phyloP scores from a whole-genome alignment of 2,888 invertebrate species.

The Polia nebulosa region DNA sequence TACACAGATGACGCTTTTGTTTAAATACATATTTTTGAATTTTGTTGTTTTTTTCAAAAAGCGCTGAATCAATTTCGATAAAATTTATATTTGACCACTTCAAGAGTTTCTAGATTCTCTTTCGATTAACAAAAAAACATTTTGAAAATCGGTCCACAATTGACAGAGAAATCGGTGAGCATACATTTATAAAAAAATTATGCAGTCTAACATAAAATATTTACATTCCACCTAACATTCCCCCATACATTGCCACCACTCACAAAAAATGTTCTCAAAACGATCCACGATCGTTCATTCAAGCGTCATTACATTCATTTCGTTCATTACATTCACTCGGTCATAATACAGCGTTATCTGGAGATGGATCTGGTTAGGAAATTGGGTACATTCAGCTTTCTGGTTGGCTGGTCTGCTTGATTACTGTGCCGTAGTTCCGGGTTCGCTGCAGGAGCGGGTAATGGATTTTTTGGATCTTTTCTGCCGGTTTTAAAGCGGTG shows the following conservation, averaged over 20 bases:
- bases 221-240: too few relatives aligned
- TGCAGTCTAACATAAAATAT: too few relatives aligned
- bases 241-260: conserved; percentile 16
- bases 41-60: too few relatives aligned
- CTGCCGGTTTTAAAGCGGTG: conserved; percentile 13
- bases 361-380: conserved; percentile 84
- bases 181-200: too few relatives aligned
- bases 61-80: too few relatives aligned
- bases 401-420: conserved; percentile 75
- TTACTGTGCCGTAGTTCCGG: conserved; percentile 75
- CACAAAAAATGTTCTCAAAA: conserved; percentile 40
- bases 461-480: conserved; percentile 42
- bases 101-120: too few relatives aligned
- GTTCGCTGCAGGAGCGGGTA: conserved; percentile 52
- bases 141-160: too few relatives aligned
- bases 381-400: conserved; percentile 84
- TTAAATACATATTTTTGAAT: too few relatives aligned
- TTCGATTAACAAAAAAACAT: too few relatives aligned
- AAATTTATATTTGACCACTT: too few relatives aligned
- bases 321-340: conserved; percentile 79
- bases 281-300: conserved; percentile 77
- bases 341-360: conserved; percentile 74
- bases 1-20: too few relatives aligned
- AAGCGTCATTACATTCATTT: conserved; percentile 82
- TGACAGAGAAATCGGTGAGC: too few relatives aligned